Percentiles rank a stretch among this genome's conserved stretches.
Conservation (phyloP, 2,888 invertebrate species). For the Osedax fenrisi region DNA sequence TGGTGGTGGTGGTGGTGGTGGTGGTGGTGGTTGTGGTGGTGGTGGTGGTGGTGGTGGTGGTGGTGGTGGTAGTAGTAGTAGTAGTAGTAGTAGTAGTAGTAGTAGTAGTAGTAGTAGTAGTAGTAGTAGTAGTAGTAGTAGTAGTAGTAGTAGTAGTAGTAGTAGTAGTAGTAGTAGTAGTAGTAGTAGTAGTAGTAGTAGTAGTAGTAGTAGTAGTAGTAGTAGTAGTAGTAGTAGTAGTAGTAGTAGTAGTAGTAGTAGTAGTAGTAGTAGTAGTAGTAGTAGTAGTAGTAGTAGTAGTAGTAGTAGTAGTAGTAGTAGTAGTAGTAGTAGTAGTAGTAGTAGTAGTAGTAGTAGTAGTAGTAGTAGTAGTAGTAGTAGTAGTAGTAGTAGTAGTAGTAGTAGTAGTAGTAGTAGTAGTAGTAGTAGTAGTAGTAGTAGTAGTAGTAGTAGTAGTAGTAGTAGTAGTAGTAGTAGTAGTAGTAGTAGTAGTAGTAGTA, state of each 20-base stretch:
- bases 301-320: constrained; percentile 17
- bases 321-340: constrained; percentile 19
- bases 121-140: constrained; percentile 19
- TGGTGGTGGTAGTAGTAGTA: constrained; percentile 12
- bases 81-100: constrained; percentile 15
- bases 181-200: constrained; percentile 14
- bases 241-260: constrained; percentile 11
- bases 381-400: constrained; percentile 19
- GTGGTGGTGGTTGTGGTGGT: too few species aligned
- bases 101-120: constrained; percentile 19
- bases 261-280: constrained; percentile 15
- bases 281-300: constrained; percentile 15
- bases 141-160: constrained; percentile 15
- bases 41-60: not conserved
- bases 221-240: constrained; percentile 10
- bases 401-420: not conserved
- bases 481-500: constrained; percentile 10
- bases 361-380: constrained; percentile 17
- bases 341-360: constrained; percentile 17
- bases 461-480: constrained; percentile 10
- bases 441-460: constrained; percentile 10
- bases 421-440: constrained; percentile 7
- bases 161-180: constrained; percentile 19
- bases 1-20: constrained; percentile 6
- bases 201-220: constrained; percentile 10